phyloP scores from a whole-genome alignment of 1,140 invertebrate genomes.

The Penaeus vannamei region DNA sequence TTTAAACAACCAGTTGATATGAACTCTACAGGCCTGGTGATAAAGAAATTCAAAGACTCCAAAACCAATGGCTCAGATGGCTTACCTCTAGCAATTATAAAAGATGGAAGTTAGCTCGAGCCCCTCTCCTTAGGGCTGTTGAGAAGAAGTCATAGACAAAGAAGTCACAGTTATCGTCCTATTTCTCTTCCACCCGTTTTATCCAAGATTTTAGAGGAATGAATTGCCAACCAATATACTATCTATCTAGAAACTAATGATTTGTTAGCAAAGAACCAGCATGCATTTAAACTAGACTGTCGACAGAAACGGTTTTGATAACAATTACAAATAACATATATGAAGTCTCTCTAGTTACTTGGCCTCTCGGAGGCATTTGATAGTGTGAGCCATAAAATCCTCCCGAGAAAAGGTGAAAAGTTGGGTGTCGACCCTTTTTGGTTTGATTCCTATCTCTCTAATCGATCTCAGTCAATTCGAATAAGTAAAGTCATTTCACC shows the following conservation, averaged over 20 bases:
- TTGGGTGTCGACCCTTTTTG: no score
- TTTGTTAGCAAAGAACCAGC: background rate
- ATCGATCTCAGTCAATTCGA: no score
- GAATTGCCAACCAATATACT: background rate
- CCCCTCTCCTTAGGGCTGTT: background rate
- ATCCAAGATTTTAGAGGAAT: background rate
- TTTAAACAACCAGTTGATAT: background rate
- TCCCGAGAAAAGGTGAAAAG: no score
- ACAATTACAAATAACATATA: background rate
- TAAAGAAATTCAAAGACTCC: background rate
- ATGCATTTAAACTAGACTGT: slow-evolving; percentile 6
- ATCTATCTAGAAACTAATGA: background rate
- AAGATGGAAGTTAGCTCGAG: background rate
- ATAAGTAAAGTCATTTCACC: no score
- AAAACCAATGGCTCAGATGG: slow-evolving; percentile 3
- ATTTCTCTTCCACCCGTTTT: slow-evolving; percentile 5
- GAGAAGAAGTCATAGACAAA: no score
- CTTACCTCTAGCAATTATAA: background rate
- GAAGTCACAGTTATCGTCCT: background rate
- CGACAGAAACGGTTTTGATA: slow-evolving; percentile 5
- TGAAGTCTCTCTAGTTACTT: background rate
- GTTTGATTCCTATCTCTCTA: no score
- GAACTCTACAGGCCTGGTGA: background rate
- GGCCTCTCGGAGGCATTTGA: background rate
- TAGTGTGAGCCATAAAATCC: slow-evolving; percentile 10